Evolutionary conservation across 1,140 invertebrate genomes (phyloP), one percentile per base, ranked within the genome.

Genomic region (Drosophila biarmipes): DNA sequence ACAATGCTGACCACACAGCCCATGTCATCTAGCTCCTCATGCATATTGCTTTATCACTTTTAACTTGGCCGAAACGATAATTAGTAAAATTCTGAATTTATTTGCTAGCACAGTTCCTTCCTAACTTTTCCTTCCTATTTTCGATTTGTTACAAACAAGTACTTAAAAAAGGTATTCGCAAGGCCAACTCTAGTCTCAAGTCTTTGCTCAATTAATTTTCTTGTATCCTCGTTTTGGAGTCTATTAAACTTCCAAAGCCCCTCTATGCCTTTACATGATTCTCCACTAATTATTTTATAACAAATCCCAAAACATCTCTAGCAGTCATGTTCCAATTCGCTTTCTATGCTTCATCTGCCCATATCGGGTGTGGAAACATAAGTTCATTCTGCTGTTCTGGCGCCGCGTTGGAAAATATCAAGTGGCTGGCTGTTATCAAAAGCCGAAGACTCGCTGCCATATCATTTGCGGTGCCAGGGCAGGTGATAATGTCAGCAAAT

Each of bases 401-500:
- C 27, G 46, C 5, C 55, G 43, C 43, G 2, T 17, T 27, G 17
- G 24, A 14, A 58, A 45, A 37, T 80, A 84, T 80, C 66, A 84
- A 59, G 45, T 64, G 38, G 58, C 57, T 35, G 53, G 6, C 27
- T 74, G 48, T 64, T 76, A 76, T 76, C 72, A 74, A 51, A 64
- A 17, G n/a, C 35, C 68, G 10, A n/a, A 38, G 29, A 29, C 19
- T 38, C 27, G 38, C 35, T 38, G 57, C 57, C 51, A 24, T 78
- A 78, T 78, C 66, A 78, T 31, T 62, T 6, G 15, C 58, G 27
- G 31, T 49, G 35, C 45, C 61, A 58, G 52, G 56, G 84, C 82
- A 87, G 82, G 82, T 87, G 82, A 87, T 87, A 87, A 79, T 89
- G 64, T 55, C 75, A 68, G 71, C 57, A 51, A 43, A 48, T 68